Percentiles rank a stretch among this genome's conserved stretches.
Evolutionary conservation across 2,113 vertebrate species (phyloP).

Genomic region (Phrynosoma blainvillii): DNA sequence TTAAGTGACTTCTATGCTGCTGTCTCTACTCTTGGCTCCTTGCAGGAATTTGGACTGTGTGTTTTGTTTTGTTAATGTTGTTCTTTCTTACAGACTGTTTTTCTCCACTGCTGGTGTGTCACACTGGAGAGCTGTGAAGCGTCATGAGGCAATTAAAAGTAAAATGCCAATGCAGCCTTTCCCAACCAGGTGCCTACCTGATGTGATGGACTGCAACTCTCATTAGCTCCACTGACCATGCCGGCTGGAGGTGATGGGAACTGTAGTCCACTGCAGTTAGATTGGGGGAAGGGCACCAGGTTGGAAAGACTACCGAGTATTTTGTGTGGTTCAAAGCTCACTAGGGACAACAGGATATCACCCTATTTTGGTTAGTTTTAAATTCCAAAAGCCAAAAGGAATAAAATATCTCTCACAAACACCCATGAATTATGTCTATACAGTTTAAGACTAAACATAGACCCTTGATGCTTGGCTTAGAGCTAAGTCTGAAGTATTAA

Average conservation of each 20-base stretch:
- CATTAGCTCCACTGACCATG: no score
- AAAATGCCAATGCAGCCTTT: background rate
- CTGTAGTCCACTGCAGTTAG: no score
- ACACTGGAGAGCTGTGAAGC: background rate
- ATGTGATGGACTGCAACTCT: background rate
- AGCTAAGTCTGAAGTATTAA: background rate
- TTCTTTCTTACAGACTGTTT: background rate
- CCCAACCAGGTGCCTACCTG: background rate
- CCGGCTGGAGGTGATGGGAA: no score
- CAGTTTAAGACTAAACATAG: background rate
- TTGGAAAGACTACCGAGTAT: background rate
- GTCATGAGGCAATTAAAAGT: background rate
- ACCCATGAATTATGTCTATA: background rate
- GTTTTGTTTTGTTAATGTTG: background rate
- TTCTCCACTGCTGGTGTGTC: background rate
- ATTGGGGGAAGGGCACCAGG: background rate
- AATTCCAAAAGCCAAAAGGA: background rate
- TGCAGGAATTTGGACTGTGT: background rate
- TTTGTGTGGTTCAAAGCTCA: background rate
- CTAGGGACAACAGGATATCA: background rate
- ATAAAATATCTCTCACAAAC: background rate
- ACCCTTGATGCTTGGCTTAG: background rate
- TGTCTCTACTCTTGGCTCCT: background rate
- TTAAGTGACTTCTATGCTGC: background rate
- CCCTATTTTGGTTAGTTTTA: conserved; percentile 14